A percentile compares a stretch with the other conserved stretches of the same genome.
These are phyloP conservation scores for Myripristis murdjan DNA, from an alignment of 2,797 vertebrate species.

Conservation along the genomic window DNA sequence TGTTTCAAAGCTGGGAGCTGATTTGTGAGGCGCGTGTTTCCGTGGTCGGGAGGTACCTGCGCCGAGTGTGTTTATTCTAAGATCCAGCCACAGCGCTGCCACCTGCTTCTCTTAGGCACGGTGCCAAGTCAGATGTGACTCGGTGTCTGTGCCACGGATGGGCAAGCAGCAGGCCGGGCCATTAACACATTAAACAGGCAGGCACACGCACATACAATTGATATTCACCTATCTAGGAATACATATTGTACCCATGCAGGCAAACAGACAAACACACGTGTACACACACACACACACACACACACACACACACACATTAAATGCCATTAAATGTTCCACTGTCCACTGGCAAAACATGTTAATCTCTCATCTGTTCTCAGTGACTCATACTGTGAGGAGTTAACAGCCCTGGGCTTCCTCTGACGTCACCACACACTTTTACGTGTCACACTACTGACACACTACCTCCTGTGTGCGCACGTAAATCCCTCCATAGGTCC, in stretches of 20 bases:
- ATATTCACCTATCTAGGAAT: constrained; percentile 47
- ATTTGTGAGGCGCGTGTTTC: constrained; percentile 15
- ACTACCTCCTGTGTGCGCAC: background rate
- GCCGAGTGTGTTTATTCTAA: constrained; percentile 4
- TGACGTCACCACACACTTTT: constrained; percentile 44
- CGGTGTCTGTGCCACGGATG: constrained; percentile 70
- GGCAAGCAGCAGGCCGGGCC: constrained; percentile 62
- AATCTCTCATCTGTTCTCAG: constrained; percentile 36
- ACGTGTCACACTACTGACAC: constrained; percentile 13
- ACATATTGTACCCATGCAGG: constrained; percentile 37
- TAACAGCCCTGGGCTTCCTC: constrained; percentile 57
- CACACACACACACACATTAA: constrained; percentile 28
- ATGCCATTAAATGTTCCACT: constrained; percentile 78
- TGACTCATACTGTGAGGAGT: constrained; percentile 69
- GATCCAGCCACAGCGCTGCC: constrained; percentile 45
- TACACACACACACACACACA: constrained; percentile 9
- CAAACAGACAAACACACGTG: constrained; percentile 37
- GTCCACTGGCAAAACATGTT: constrained; percentile 49
- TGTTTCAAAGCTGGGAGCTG: too few relatives aligned
- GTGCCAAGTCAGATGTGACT: constrained; percentile 77
- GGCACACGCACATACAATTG: constrained; percentile 58
- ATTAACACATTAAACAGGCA: constrained; percentile 85
- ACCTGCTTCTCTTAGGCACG: constrained; percentile 65
- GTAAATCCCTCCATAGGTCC: too few relatives aligned
- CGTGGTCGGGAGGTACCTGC: background rate